These are phyloP conservation scores for Limosa lapponica DNA, from an alignment of 2,797 vertebrate genomes.

Conservation along the genomic window DNA sequence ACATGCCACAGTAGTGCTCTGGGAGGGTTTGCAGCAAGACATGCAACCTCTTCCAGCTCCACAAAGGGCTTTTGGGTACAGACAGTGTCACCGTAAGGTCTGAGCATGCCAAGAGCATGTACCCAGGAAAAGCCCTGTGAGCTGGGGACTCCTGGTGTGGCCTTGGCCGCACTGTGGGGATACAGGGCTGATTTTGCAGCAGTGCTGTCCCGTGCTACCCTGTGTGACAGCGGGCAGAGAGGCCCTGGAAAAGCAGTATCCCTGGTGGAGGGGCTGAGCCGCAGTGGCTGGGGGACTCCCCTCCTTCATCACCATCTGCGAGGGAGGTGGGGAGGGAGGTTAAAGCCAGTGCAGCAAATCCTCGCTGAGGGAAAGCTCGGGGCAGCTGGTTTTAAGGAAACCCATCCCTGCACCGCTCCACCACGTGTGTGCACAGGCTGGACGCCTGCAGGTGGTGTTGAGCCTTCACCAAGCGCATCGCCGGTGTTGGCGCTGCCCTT, in stretches of 20 bases:
- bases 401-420: accelerated
- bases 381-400: neutral
- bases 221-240: neutral
- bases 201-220: accelerated
- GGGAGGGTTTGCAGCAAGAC: neutral
- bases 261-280: too few species aligned
- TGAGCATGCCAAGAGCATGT: accelerated
- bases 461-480: neutral
- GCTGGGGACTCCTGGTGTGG: accelerated
- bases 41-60: neutral
- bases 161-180: accelerated
- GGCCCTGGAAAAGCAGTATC: neutral
- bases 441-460: neutral
- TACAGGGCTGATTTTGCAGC: neutral
- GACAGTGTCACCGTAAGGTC: neutral
- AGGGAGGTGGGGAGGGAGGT: neutral
- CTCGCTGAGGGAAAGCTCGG: neutral
- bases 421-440: neutral
- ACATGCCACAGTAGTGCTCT: accelerated
- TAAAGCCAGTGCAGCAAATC: neutral
- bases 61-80: neutral
- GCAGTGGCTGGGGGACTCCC: neutral
- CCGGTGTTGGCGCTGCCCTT: accelerated
- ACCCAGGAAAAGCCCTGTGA: accelerated
- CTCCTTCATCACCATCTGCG: neutral